Conservation (phyloP, 2,797 vertebrate genomes). For the Neoniphon sammara region DNA sequence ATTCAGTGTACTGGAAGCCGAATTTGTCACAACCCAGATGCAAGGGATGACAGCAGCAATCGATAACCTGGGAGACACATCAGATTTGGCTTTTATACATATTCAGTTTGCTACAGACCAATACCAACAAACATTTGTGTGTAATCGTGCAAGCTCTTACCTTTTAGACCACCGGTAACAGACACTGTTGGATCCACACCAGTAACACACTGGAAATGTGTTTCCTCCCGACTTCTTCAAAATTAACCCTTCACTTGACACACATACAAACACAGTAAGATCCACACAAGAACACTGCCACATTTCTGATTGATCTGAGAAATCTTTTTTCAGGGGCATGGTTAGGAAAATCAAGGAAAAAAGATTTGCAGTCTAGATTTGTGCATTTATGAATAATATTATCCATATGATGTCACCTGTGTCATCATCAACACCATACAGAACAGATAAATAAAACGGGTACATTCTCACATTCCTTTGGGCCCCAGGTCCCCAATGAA, state of each 20-base stretch:
- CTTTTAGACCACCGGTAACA: neutral
- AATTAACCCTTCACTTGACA: neutral
- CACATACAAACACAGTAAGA: constrained; percentile 10
- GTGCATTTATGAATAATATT: neutral
- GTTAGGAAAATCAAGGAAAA: no score
- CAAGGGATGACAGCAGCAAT: constrained; percentile 7
- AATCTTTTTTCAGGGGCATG: neutral
- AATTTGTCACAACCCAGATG: constrained; percentile 31
- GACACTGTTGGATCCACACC: neutral
- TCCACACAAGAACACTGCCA: neutral
- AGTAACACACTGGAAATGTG: constrained; percentile 48
- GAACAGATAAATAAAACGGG: constrained; percentile 1
- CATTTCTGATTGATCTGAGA: neutral
- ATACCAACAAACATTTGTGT: constrained; percentile 1
- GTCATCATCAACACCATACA: neutral
- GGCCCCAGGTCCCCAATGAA: constrained; percentile 53
- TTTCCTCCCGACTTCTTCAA: no score
- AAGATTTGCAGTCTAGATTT: neutral
- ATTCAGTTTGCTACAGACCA: constrained; percentile 1
- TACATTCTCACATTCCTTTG: constrained; percentile 57
- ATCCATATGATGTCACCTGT: neutral
- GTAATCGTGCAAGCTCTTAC: neutral
- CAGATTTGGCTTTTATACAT: constrained; percentile 1
- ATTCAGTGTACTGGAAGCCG: constrained; percentile 16
- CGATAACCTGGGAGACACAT: constrained; percentile 3